Conservation (phyloP, 2,888 invertebrate genomes). For the Desoria tigrina region DNA sequence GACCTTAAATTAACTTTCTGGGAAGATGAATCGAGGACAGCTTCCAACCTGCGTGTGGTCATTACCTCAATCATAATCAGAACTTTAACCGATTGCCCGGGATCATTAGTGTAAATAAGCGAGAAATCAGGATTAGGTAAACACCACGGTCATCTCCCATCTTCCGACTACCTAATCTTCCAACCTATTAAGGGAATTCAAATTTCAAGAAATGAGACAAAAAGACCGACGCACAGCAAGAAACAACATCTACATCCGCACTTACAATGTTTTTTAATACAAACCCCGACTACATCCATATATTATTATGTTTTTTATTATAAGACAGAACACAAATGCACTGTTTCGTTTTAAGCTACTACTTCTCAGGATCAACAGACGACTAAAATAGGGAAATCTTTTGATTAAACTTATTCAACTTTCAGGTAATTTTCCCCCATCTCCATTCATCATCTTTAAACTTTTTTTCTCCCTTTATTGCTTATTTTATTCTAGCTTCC, state of each 20-base stretch:
- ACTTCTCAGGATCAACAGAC: too few relatives aligned
- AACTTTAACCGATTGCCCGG: neutral
- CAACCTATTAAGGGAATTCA: conserved; percentile 4
- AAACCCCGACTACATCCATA: too few relatives aligned
- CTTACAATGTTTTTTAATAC: too few relatives aligned
- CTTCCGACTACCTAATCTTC: conserved; percentile 10
- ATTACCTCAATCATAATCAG: conserved; percentile 15
- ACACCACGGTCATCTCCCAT: conserved; percentile 24
- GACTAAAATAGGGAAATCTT: neutral
- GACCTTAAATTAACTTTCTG: too few relatives aligned
- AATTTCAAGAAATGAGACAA: conserved; percentile 19
- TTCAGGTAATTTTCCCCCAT: neutral
- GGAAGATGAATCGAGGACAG: conserved; percentile 1
- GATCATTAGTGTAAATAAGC: conserved; percentile 17
- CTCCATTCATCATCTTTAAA: too few relatives aligned
- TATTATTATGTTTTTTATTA: too few relatives aligned
- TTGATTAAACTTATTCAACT: conserved; percentile 9
- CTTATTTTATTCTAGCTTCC: too few relatives aligned
- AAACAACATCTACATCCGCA: conserved; percentile 1
- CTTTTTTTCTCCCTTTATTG: neutral
- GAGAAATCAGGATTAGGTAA: conserved; percentile 30
- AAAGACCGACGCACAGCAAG: conserved; percentile 13
- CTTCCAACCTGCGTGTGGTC: conserved; percentile 9
- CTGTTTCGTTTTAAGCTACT: too few relatives aligned
- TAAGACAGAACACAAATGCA: too few relatives aligned